Percentiles rank a stretch among this genome's conserved stretches.
These are phyloP conservation scores for Coptodon rendalli DNA, from an alignment of 2,113 vertebrate species.

Conservation along the genomic window DNA sequence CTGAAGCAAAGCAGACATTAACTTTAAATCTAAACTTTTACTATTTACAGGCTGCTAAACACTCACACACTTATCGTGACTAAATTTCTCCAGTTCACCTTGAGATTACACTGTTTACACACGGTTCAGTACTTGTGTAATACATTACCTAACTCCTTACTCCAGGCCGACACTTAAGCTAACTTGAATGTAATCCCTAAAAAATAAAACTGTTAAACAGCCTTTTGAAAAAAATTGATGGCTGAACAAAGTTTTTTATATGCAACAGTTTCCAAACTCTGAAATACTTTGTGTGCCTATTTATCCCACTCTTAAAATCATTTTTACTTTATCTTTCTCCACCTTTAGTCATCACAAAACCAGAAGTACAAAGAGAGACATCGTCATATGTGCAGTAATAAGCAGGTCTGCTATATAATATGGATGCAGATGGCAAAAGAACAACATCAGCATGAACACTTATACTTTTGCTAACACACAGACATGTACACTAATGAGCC, in stretches of 20 bases:
- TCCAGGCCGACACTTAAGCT: background rate
- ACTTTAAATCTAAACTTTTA: background rate
- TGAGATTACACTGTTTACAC: background rate
- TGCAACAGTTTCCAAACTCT: background rate
- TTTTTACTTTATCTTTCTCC: background rate
- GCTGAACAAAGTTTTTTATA: background rate
- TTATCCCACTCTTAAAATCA: background rate
- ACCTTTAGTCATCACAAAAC: background rate
- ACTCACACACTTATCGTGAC: background rate
- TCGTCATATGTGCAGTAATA: background rate
- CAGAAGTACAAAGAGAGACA: background rate
- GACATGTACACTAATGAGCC: background rate
- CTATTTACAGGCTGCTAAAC: background rate
- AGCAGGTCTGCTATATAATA: background rate
- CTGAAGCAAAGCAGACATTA: background rate
- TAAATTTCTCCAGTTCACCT: background rate
- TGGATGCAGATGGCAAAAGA: background rate
- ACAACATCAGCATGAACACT: background rate
- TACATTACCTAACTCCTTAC: background rate
- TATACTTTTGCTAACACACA: background rate
- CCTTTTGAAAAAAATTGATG: background rate
- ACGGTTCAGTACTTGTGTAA: rapidly evolving
- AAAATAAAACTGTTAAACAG: background rate
- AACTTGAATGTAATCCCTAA: background rate
- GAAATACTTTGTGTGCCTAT: background rate